These are phyloP conservation scores for Yponomeuta evonymella DNA, from an alignment of 2,888 invertebrate genomes.

Conservation along the genomic window DNA sequence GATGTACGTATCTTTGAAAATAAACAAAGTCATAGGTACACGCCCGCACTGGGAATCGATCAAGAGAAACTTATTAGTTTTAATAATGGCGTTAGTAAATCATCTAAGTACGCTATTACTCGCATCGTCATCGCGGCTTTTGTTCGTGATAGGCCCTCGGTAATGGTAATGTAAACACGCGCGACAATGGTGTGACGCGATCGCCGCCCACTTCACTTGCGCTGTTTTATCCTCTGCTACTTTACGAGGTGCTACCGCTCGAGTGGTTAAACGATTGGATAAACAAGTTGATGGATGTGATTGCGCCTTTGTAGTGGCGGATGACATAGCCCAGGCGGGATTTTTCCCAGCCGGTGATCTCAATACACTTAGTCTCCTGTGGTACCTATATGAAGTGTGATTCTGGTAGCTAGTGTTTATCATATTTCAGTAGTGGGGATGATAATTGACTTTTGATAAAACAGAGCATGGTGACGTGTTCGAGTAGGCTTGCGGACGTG, in stretches of 20 bases:
- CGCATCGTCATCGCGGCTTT: not conserved
- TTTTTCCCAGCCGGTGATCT: not conserved
- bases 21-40: no score
- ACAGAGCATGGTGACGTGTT: no score
- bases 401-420: no score
- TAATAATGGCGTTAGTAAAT: no score
- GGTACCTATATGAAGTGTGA: no score
- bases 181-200: conserved; percentile 51
- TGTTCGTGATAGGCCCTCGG: conserved; percentile 33
- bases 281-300: conserved; percentile 35
- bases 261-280: conserved; percentile 51
- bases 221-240: conserved; percentile 50
- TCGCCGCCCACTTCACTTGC: conserved; percentile 22
- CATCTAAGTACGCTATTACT: not conserved
- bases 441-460: no score
- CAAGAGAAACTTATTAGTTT: no score
- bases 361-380: not conserved
- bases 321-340: not conserved
- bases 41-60: no score
- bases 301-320: not conserved
- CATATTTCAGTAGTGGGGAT: no score
- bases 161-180: conserved; percentile 68
- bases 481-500: no score
- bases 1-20: no score
- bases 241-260: conserved; percentile 48